A percentile compares a stretch with the other conserved stretches of the same genome.
phyloP scores from a whole-genome alignment of 2,888 invertebrate species.

The Eupithecia exiguata region DNA sequence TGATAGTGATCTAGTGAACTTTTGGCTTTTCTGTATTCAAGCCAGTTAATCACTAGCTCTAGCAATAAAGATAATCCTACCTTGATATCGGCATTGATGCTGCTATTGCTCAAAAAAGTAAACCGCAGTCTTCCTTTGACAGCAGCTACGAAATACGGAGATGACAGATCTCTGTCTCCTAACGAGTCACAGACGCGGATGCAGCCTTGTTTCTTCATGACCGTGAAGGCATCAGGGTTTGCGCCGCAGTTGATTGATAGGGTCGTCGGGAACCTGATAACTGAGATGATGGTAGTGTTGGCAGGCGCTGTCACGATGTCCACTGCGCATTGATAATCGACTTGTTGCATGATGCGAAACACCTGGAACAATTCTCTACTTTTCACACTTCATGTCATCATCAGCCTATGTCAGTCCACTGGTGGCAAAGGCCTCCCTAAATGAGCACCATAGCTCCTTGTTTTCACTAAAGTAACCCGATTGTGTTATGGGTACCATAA shows the following conservation, averaged over 20 bases:
- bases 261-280: constrained; percentile 65
- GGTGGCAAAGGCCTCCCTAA: too few species aligned
- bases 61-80: constrained; percentile 50
- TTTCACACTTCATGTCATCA: background rate
- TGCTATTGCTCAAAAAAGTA: constrained; percentile 71
- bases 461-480: too few species aligned
- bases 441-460: too few species aligned
- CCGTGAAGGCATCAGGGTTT: constrained; percentile 62
- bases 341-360: constrained; percentile 61
- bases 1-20: too few species aligned
- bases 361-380: constrained; percentile 53
- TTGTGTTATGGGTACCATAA: background rate
- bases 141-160: constrained; percentile 59
- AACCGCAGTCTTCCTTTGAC: constrained; percentile 61
- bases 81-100: constrained; percentile 69
- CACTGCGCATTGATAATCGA: constrained; percentile 68
- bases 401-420: too few species aligned
- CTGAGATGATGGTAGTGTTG: constrained; percentile 54
- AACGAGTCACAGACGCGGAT: constrained; percentile 62
- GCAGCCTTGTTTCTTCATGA: constrained; percentile 60
- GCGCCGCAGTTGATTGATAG: constrained; percentile 58
- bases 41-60: too few species aligned
- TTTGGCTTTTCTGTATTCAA: background rate
- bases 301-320: constrained; percentile 61
- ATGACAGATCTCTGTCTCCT: constrained; percentile 41